Conservation (phyloP, 2,797 vertebrate genomes). For the Melanotaenia boesemani region DNA sequence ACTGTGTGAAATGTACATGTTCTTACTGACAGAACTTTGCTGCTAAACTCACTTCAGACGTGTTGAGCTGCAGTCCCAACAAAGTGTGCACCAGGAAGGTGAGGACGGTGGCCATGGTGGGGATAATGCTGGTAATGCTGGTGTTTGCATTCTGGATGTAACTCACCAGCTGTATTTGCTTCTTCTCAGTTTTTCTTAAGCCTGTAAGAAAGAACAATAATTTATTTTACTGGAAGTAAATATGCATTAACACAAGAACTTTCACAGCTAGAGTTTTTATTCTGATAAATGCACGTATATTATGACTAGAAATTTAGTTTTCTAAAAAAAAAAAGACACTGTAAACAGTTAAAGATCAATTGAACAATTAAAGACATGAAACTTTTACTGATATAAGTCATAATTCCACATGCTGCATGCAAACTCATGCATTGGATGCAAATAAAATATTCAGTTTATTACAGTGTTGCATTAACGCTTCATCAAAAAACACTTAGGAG, state of each 20-base stretch:
- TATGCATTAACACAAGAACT: not conserved
- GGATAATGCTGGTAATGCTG: constrained; percentile 75
- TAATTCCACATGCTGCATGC: no score
- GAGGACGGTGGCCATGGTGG: constrained; percentile 79
- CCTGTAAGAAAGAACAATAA: constrained; percentile 57
- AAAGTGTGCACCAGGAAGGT: constrained; percentile 85
- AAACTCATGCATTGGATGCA: not conserved
- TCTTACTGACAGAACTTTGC: not conserved
- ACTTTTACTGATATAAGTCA: no score
- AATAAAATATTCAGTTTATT: not conserved
- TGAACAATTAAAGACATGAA: no score
- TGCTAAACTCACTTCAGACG: constrained; percentile 65
- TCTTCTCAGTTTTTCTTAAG: constrained; percentile 81
- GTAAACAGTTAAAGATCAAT: no score
- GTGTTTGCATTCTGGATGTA: constrained; percentile 84
- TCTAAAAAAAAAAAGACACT: no score
- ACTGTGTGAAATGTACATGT: not conserved
- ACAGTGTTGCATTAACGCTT: no score
- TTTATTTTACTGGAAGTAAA: not conserved
- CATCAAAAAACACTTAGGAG: no score
- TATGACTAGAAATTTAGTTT: not conserved
- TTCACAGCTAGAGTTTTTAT: not conserved
- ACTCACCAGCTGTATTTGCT: constrained; percentile 72
- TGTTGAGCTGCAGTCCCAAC: constrained; percentile 67
- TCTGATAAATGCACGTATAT: no score